Evolutionary conservation across 1,140 invertebrate species (phyloP).

Genomic region (Drosophila truncata): DNA sequence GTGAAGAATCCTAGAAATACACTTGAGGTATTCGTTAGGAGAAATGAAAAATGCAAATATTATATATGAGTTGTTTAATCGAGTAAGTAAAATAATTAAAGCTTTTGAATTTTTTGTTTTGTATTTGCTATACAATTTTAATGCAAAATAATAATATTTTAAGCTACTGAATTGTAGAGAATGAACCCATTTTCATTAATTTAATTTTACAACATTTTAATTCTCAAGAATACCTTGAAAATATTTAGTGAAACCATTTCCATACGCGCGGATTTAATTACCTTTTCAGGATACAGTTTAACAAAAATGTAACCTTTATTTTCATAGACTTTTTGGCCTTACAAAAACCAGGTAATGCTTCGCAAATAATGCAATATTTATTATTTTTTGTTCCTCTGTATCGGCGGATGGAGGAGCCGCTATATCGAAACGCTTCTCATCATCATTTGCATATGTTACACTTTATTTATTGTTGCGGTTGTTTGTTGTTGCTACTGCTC

Average conservation of each 20-base stretch:
- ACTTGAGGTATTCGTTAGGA: background rate
- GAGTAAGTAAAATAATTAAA: too few species aligned
- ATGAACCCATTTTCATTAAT: background rate
- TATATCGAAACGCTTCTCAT: slow-evolving; percentile 72
- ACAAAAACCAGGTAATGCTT: background rate
- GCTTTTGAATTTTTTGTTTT: too few species aligned
- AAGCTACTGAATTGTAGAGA: too few species aligned
- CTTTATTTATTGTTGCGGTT: slow-evolving; percentile 77
- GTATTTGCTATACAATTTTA: too few species aligned
- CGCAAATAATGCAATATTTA: background rate
- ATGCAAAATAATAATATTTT: too few species aligned
- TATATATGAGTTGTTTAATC: too few species aligned
- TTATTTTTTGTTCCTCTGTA: slow-evolving; percentile 30
- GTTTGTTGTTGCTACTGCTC: slow-evolving; percentile 35
- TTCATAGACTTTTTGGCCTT: slow-evolving; percentile 1
- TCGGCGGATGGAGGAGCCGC: slow-evolving; percentile 4
- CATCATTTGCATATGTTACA: slow-evolving; percentile 84
- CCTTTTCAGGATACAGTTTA: background rate
- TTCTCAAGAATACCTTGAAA: too few species aligned
- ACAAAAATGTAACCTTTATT: background rate
- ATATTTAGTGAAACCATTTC: background rate
- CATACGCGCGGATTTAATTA: background rate
- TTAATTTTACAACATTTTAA: background rate
- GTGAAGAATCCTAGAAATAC: slow-evolving; percentile 17
- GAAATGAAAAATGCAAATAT: background rate